phyloP scores from a whole-genome alignment of 2,888 invertebrate species.

The Orthosia gracilis region DNA sequence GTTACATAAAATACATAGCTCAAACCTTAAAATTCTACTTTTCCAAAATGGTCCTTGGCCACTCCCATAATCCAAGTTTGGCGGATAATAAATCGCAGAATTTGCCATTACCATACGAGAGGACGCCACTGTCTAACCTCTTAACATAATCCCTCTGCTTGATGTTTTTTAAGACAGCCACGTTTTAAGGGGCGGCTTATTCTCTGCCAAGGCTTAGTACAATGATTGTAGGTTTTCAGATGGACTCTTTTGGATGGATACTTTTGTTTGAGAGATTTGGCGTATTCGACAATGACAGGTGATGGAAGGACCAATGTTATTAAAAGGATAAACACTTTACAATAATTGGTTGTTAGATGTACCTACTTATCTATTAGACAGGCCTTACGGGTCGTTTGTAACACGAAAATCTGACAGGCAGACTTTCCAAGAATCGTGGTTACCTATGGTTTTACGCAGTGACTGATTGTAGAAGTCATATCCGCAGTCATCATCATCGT shows the following conservation, averaged over 20 bases:
- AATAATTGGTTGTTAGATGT: too few relatives aligned
- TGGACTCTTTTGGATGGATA: constrained; percentile 18
- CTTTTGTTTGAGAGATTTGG: background rate
- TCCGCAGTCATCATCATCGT: too few relatives aligned
- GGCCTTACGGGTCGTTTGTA: too few relatives aligned
- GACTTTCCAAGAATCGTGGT: too few relatives aligned
- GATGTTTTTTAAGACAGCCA: constrained; percentile 22
- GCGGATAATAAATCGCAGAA: constrained; percentile 21
- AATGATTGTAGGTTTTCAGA: constrained; percentile 6
- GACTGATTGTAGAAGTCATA: too few relatives aligned
- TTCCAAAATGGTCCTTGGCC: constrained; percentile 1
- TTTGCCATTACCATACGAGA: constrained; percentile 33
- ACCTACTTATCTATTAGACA: too few relatives aligned
- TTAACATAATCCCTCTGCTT: constrained; percentile 35
- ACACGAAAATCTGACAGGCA: too few relatives aligned
- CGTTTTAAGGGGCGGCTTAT: constrained; percentile 31
- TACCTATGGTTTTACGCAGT: too few relatives aligned
- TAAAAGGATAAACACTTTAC: too few relatives aligned
- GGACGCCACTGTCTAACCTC: constrained; percentile 37
- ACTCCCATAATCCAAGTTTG: constrained; percentile 31
- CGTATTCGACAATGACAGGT: background rate
- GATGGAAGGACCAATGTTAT: constrained; percentile 4
- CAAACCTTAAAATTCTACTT: background rate
- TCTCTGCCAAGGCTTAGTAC: constrained; percentile 7
- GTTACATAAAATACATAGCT: background rate